phyloP scores from a whole-genome alignment of 2,888 invertebrate genomes.

The Drosophila helvetica region DNA sequence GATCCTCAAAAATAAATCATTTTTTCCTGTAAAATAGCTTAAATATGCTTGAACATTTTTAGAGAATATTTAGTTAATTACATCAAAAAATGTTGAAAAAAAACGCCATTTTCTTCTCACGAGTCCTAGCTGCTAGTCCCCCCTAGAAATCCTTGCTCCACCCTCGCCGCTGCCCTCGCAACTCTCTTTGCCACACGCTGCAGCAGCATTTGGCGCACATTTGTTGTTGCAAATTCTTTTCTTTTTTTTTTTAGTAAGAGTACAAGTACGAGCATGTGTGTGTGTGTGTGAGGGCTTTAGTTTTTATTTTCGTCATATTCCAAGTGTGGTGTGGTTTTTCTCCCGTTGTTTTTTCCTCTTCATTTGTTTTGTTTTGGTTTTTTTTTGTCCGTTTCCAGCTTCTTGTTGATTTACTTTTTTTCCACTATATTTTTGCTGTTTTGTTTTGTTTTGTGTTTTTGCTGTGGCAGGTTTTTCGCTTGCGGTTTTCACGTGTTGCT shows the following conservation, averaged over 20 bases:
- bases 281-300: conserved; percentile 56
- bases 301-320: conserved; percentile 43
- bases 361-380: conserved; percentile 59
- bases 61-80: too few relatives aligned
- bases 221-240: background rate
- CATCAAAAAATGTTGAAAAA: too few relatives aligned
- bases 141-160: conserved; percentile 12
- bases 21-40: too few relatives aligned
- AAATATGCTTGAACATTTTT: too few relatives aligned
- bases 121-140: too few relatives aligned
- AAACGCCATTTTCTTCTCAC: background rate
- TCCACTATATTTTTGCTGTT: background rate
- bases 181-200: background rate
- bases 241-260: too few relatives aligned
- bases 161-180: conserved; percentile 34
- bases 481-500: conserved; percentile 75
- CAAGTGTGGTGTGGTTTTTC: conserved; percentile 59
- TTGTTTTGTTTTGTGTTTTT: conserved; percentile 16
- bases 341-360: conserved; percentile 14
- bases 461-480: conserved; percentile 44
- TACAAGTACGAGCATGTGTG: background rate
- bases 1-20: too few relatives aligned
- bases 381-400: conserved; percentile 13
- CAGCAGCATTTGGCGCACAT: background rate
- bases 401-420: conserved; percentile 1